Evolutionary conservation across 2,888 invertebrate species (phyloP).

Genomic region (Boloria euphrosyne): DNA sequence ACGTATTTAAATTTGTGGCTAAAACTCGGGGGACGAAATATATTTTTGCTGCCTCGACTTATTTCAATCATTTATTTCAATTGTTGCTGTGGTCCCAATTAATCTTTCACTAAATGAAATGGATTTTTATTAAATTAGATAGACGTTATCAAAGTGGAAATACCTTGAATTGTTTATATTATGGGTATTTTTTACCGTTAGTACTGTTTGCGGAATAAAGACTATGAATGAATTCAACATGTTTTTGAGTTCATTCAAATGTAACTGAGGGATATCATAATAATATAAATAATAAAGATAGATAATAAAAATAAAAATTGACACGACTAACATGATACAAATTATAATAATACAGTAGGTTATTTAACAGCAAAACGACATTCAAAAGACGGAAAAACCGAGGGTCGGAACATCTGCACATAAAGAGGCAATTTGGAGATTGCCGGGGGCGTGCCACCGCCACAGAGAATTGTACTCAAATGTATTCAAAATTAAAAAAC

Average conservation of each 20-base stretch:
- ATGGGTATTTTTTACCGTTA: too few relatives aligned
- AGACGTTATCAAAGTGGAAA: background rate
- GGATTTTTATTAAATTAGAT: conserved; percentile 12
- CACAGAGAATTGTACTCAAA: conserved; percentile 78
- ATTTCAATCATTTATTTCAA: conserved; percentile 22
- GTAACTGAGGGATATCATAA: background rate
- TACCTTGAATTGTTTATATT: too few relatives aligned
- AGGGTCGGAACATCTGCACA: conserved; percentile 81
- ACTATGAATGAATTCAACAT: too few relatives aligned
- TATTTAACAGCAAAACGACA: conserved; percentile 82
- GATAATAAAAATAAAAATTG: conserved; percentile 4
- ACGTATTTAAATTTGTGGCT: conserved; percentile 29
- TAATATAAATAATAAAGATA: background rate
- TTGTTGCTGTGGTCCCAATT: conserved; percentile 5
- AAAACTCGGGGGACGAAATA: conserved; percentile 18
- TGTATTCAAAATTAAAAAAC: conserved; percentile 80
- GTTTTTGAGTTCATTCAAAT: too few relatives aligned
- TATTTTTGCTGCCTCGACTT: conserved; percentile 14
- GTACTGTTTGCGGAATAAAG: too few relatives aligned
- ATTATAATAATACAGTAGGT: conserved; percentile 78
- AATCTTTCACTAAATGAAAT: conserved; percentile 6
- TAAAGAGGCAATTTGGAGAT: conserved; percentile 83
- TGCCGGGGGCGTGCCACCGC: conserved; percentile 79
- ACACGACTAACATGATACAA: conserved; percentile 53
- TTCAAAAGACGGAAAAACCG: conserved; percentile 81